phyloP scores from a whole-genome alignment of 1,140 invertebrate species.

The Dinothrombium tinctorium region DNA sequence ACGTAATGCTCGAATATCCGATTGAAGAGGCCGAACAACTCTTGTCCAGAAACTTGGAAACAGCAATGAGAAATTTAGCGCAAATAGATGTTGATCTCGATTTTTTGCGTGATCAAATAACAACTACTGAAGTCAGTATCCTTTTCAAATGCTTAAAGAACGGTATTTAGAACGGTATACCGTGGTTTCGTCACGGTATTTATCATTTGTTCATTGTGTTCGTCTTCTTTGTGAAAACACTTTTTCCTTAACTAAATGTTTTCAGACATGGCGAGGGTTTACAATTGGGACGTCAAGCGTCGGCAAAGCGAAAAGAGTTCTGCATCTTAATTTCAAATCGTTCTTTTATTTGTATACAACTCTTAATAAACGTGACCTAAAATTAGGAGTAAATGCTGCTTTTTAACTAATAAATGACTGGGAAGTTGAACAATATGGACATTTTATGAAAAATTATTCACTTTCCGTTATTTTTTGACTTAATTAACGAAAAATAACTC shows the following conservation, averaged over 20 bases:
- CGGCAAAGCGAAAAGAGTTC: conserved; percentile 38
- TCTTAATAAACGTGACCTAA: no score
- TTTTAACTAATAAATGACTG: no score
- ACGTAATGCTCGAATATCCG: conserved; percentile 93
- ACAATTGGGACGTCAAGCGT: conserved; percentile 84
- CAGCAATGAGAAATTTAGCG: conserved; percentile 55
- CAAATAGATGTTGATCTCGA: conserved; percentile 76
- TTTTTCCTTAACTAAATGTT: conserved; percentile 1
- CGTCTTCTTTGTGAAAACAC: neutral
- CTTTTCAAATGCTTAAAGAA: no score
- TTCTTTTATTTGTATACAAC: no score
- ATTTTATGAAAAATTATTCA: no score
- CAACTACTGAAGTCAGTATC: conserved; percentile 95
- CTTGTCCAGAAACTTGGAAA: conserved; percentile 61
- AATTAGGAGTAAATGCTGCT: no score
- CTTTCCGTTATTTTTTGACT: no score
- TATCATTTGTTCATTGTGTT: no score
- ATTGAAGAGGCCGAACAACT: conserved; percentile 71
- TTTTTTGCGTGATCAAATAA: conserved; percentile 80
- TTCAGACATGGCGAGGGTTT: conserved; percentile 78
- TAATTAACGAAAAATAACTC: no score
- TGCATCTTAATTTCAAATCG: no score
- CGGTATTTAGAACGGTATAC: conserved; percentile 21
- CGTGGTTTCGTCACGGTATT: neutral
- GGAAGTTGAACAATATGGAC: no score